Evolutionary conservation across 1,140 invertebrate genomes (phyloP).

Genomic region (Chrysoperla carnea): DNA sequence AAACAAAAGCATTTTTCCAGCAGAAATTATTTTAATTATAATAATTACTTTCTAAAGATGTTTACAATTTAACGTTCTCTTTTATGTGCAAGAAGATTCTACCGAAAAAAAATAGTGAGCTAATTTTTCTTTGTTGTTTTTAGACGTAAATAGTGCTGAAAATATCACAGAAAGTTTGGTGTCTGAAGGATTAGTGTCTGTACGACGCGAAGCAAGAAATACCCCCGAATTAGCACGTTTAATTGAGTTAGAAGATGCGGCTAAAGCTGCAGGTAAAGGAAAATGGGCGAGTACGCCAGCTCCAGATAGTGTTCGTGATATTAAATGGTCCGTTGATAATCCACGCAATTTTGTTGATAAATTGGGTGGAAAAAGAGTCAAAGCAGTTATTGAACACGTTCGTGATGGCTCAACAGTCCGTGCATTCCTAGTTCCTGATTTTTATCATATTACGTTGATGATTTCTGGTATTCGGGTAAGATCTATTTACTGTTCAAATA

Average conservation of each 20-base stretch:
- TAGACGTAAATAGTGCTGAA: constrained; percentile 52
- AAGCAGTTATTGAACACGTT: constrained; percentile 88
- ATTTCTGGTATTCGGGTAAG: constrained; percentile 78
- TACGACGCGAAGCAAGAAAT: constrained; percentile 57
- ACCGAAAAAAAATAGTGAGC: no score
- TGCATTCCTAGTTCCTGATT: constrained; percentile 74
- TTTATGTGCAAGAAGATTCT: no score
- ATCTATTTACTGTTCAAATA: no score
- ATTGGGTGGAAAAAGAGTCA: constrained; percentile 55
- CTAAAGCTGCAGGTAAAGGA: constrained; percentile 73
- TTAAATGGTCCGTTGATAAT: constrained; percentile 78
- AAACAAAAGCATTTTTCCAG: no score
- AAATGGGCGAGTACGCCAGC: constrained; percentile 45
- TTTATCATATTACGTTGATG: constrained; percentile 81
- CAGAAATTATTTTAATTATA: no score
- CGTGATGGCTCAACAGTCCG: constrained; percentile 90
- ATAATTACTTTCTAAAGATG: no score
- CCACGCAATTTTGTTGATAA: constrained; percentile 67
- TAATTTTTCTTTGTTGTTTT: constrained; percentile 3
- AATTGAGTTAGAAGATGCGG: constrained; percentile 76
- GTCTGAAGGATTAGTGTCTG: constrained; percentile 70
- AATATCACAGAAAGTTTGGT: constrained; percentile 80
- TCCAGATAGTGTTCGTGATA: constrained; percentile 42
- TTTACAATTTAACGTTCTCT: no score
- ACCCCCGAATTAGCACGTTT: constrained; percentile 46